These are phyloP conservation scores for Nezara viridula DNA, from an alignment of 2,888 invertebrate genomes.

Conservation along the genomic window DNA sequence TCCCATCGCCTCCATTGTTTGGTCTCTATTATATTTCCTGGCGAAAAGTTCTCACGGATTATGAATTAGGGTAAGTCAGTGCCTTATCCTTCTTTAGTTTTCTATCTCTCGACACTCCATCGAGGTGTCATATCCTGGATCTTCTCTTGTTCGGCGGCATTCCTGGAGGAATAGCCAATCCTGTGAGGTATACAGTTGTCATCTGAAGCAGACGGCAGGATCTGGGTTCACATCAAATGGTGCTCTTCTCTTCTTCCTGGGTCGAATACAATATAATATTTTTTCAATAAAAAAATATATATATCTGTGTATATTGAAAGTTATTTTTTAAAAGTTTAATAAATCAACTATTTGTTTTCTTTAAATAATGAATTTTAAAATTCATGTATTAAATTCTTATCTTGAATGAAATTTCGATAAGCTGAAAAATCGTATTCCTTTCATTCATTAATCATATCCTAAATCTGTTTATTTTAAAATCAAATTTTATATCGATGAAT, in stretches of 20 bases:
- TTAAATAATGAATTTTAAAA: no score
- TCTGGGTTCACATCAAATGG: neutral
- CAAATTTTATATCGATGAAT: no score
- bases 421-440: no score
- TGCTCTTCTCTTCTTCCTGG: neutral
- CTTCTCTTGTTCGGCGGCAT: neutral
- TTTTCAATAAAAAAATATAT: no score
- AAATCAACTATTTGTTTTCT: no score
- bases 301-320: no score
- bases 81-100: conserved; percentile 18
- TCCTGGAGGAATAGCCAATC: neutral
- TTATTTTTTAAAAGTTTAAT: no score
- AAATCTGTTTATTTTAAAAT: no score
- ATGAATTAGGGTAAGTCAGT: conserved; percentile 43
- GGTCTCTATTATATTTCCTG: neutral
- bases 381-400: no score
- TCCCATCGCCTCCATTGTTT: conserved; percentile 7
- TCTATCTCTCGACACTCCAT: neutral
- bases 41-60: conserved; percentile 16
- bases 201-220: neutral
- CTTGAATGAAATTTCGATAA: no score
- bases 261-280: neutral
- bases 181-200: neutral
- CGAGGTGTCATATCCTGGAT: neutral
- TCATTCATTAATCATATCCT: no score